phyloP scores from a whole-genome alignment of 2,888 invertebrate genomes.

The Drosophila bunnanda region DNA sequence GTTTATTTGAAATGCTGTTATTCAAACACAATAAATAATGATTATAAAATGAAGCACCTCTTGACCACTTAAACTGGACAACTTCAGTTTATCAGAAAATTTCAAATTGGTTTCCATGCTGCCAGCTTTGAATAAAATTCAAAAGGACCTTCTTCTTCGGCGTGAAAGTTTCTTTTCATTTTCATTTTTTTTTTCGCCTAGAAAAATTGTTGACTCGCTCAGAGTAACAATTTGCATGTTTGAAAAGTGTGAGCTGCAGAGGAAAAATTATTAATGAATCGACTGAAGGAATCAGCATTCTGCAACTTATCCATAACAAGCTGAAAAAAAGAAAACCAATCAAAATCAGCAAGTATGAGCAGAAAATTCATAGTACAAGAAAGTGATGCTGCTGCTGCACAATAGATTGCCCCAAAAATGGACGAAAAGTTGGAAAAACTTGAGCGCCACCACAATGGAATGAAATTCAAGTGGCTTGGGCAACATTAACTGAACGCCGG shows the following conservation, averaged over 20 bases:
- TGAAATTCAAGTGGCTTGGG: constrained; percentile 64
- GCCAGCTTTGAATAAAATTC: constrained; percentile 25
- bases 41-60: neutral
- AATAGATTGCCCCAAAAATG: constrained; percentile 26
- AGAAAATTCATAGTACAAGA: constrained; percentile 17
- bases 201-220: constrained; percentile 15
- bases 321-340: constrained; percentile 24
- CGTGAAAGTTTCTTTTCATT: constrained; percentile 10
- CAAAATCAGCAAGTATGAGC: constrained; percentile 25
- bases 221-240: constrained; percentile 67
- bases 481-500: constrained; percentile 64
- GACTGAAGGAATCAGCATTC: constrained; percentile 57
- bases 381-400: constrained; percentile 16
- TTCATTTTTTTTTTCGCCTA: neutral
- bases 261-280: constrained; percentile 75
- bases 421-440: constrained; percentile 49
- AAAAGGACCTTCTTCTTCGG: constrained; percentile 8
- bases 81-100: constrained; percentile 16
- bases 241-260: constrained; percentile 70
- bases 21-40: constrained; percentile 5
- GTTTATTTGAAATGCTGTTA: constrained; percentile 1
- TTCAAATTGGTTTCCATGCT: constrained; percentile 26
- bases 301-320: constrained; percentile 65
- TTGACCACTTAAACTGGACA: constrained; percentile 9
- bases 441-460: constrained; percentile 63